Conservation (phyloP, 2,113 vertebrate genomes). For the Myanophis thanlyinensis region DNA sequence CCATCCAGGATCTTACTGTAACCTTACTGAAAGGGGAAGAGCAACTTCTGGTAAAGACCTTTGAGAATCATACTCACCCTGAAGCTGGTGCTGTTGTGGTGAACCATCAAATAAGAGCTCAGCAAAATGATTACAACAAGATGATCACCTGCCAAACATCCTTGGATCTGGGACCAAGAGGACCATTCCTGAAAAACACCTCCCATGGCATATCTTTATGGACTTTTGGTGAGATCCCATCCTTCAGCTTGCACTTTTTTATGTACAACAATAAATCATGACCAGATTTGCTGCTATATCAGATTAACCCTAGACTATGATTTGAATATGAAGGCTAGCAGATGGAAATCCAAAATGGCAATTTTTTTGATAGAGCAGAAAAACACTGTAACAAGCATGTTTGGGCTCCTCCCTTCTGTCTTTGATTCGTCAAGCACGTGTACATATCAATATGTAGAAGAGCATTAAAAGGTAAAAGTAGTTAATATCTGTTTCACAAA, state of each 20-base stretch:
- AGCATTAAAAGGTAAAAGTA: neutral
- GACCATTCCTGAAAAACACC: constrained; percentile 43
- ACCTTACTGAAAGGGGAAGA: constrained; percentile 71
- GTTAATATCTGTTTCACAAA: neutral
- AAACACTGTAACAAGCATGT: neutral
- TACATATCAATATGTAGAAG: neutral
- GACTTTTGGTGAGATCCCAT: neutral
- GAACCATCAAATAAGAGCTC: constrained; percentile 65
- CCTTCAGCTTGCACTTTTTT: neutral
- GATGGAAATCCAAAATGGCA: neutral
- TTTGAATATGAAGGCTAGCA: neutral
- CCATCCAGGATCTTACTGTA: constrained; percentile 80
- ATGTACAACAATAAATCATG: neutral
- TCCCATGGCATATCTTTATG: neutral
- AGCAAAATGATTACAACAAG: constrained; percentile 65
- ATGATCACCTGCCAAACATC: constrained; percentile 77
- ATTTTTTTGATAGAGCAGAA: neutral
- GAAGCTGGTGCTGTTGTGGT: constrained; percentile 33
- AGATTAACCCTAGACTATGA: neutral
- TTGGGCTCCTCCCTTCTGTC: neutral
- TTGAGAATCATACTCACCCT: constrained; percentile 65
- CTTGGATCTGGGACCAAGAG: constrained; percentile 76
- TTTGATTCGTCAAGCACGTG: neutral
- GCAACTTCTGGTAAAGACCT: constrained; percentile 75
- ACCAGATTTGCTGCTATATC: neutral